Base-by-base conservation (phyloP, 1,140 invertebrate genomes). In the Saccostrea echinata region DNA sequence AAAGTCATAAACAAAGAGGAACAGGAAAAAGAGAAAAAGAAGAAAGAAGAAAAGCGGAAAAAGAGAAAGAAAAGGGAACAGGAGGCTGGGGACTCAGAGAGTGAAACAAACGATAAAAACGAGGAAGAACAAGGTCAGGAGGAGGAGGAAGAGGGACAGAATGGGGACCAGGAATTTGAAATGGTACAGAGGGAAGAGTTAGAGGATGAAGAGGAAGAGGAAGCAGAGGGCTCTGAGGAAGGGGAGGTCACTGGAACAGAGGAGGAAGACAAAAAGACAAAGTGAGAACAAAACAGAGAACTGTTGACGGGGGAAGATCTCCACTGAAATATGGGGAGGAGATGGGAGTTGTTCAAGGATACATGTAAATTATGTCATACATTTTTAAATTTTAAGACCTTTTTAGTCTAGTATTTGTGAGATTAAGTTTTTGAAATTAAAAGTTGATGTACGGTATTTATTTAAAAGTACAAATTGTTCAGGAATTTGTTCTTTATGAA, bases 21-120 rank as follows among this genome's bases (percentile, higher is more conserved):
- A 51, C 94, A 92, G 85, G 90, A 92, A 86, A 87, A 88, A 81
- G 88, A 97, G 96, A 97, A 98, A 93, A 96, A 97, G 93, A 97
- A 97, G 93, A 96, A 96, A 94, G 97, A 97, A 11, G 95, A 95
- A 71, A 85, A 96, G 91, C 96, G 92, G 64, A 90, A 97, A 92
- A 90, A 92, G 55, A 95, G 95, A 88, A 71, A 76, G 90, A 92
- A 91, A 88, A 92, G 86, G 90, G 92, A 91, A 43, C 91, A 90
- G 84, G 90, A 91, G 55, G 85, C 85, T 13, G 88, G 89, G 53
- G 91, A 91, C 71, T 76, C 87, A 0, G 90, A 90, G 24, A 91
- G 94, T 88, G 90, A 90, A 84, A 87, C 89, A 89, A 91, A 90
- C 64, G 90, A 88, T 55, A 85, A 89, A 53, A 84, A 90, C 51